Evolutionary conservation across 2,113 vertebrate genomes (phyloP).

Genomic region (Scomber japonicus): DNA sequence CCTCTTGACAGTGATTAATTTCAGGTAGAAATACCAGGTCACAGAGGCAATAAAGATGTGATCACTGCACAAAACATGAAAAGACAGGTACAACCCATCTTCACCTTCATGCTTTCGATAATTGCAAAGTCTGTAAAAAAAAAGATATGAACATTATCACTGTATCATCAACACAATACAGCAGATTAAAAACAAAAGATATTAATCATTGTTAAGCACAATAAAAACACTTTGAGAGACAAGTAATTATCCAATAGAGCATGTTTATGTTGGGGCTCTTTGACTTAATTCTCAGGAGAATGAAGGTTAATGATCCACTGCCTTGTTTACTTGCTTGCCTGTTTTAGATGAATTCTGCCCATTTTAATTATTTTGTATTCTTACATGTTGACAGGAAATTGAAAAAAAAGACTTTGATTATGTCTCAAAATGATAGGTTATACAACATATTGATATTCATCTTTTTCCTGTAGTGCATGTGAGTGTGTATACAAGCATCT

Average conservation of each 20-base stretch:
- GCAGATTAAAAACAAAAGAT: slow-evolving; percentile 36
- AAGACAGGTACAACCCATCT: slow-evolving; percentile 45
- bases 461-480: not conserved
- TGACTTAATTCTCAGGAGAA: slow-evolving; percentile 39
- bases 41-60: slow-evolving; percentile 53
- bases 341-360: slow-evolving; percentile 4
- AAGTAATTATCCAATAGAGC: slow-evolving; percentile 43
- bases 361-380: slow-evolving; percentile 16
- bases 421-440: not conserved
- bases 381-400: not conserved
- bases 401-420: slow-evolving; percentile 2
- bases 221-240: slow-evolving; percentile 22
- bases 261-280: slow-evolving; percentile 34
- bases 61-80: slow-evolving; percentile 50
- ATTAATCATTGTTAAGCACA: slow-evolving; percentile 57
- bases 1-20: slow-evolving; percentile 67
- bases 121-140: slow-evolving; percentile 45
- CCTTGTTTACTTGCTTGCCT: slow-evolving; percentile 43
- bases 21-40: slow-evolving; percentile 50
- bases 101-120: slow-evolving; percentile 10
- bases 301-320: slow-evolving; percentile 57
- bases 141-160: slow-evolving; percentile 37
- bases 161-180: slow-evolving; percentile 45
- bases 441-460: not conserved
- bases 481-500: not conserved